Evolutionary conservation across 2,888 invertebrate genomes (phyloP).

Genomic region (Chirona hameri): DNA sequence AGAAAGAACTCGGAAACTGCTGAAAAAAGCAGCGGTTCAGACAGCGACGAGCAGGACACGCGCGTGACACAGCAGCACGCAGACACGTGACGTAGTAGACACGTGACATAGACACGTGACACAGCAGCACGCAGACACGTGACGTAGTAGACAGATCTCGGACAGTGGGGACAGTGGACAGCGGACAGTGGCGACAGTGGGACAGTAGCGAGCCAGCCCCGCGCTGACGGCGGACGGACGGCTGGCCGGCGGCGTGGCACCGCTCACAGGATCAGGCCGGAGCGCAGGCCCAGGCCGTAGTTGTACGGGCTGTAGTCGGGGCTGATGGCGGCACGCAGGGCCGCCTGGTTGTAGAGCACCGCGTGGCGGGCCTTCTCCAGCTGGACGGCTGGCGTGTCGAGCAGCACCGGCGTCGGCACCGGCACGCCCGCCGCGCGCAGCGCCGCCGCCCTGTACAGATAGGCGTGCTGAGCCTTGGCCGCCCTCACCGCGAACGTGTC

Average conservation of each 20-base stretch:
- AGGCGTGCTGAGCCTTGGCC: constrained; percentile 41
- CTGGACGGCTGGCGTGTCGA: not conserved
- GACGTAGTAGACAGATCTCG: not conserved
- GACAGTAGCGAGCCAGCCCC: not conserved
- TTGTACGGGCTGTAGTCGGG: not conserved
- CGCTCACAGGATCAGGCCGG: not conserved
- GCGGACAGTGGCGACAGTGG: not conserved
- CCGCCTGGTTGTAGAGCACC: not conserved
- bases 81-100: not conserved
- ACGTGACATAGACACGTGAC: not conserved
- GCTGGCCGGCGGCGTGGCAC: not conserved
- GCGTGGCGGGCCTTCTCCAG: not conserved
- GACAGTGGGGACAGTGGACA: not conserved
- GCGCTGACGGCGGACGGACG: not conserved
- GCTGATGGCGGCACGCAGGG: not conserved
- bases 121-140: not conserved
- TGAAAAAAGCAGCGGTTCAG: not conserved
- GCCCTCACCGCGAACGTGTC: constrained; percentile 43
- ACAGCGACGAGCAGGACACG: not conserved
- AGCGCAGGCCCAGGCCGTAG: not conserved
- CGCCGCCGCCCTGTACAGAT: constrained; percentile 25
- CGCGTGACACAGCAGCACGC: too few relatives aligned
- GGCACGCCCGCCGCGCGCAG: constrained; percentile 2
- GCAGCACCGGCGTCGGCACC: not conserved
- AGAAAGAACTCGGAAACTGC: not conserved